phyloP scores from a whole-genome alignment of 1,140 invertebrate species.

The Fopius arisanus region DNA sequence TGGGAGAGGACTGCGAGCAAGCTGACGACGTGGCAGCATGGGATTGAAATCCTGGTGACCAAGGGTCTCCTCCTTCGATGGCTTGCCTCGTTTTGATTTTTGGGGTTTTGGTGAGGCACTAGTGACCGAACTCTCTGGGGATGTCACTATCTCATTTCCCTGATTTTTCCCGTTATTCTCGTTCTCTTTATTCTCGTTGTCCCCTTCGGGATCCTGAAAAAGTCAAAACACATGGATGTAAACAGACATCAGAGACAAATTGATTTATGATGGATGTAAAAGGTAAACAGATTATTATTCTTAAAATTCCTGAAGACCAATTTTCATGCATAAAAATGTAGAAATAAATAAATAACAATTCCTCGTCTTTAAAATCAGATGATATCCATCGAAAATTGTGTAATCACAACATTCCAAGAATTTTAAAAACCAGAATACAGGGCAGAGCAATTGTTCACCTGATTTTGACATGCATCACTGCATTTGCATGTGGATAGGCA shows the following conservation, averaged over 20 bases:
- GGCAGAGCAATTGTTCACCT: slow-evolving; percentile 32
- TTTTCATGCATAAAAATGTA: too few species aligned
- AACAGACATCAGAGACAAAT: too few species aligned
- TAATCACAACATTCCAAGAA: too few species aligned
- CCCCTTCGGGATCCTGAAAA: neutral
- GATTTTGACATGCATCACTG: slow-evolving; percentile 41
- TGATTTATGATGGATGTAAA: too few species aligned
- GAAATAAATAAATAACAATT: too few species aligned
- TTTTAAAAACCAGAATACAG: neutral
- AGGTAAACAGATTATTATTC: too few species aligned
- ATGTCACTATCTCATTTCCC: neutral
- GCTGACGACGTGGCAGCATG: slow-evolving; percentile 44
- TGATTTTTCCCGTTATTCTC: neutral
- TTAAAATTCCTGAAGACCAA: too few species aligned
- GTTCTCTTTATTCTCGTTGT: slow-evolving; percentile 9
- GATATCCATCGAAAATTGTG: too few species aligned
- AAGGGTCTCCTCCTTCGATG: neutral
- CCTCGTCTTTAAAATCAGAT: too few species aligned
- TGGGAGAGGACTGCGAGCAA: slow-evolving; percentile 39
- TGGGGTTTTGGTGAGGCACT: too few species aligned
- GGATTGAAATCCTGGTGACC: slow-evolving; percentile 37
- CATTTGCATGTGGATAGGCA: slow-evolving; percentile 43
- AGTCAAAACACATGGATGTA: neutral
- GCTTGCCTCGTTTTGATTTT: neutral
- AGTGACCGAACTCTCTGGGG: too few species aligned